These are phyloP conservation scores for Rhizoglyphus robini DNA, from an alignment of 1,140 invertebrate genomes.

Conservation along the genomic window DNA sequence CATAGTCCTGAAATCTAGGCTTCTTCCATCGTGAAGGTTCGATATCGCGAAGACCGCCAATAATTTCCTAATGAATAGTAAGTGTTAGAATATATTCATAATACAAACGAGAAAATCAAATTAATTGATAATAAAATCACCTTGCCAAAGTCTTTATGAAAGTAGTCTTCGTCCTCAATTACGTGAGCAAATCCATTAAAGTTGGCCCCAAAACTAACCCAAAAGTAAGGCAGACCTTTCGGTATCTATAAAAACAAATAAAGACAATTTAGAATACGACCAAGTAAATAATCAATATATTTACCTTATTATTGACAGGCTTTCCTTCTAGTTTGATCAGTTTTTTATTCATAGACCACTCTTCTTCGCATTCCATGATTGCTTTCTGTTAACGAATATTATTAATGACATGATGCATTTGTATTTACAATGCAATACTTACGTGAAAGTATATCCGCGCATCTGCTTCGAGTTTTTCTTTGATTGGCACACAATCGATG, in stretches of 20 bases:
- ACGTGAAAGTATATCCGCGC: constrained; percentile 91
- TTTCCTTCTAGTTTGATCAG: constrained; percentile 48
- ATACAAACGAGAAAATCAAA: constrained; percentile 15
- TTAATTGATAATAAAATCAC: constrained; percentile 35
- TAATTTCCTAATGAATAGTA: constrained; percentile 56
- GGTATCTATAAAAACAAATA: constrained; percentile 39
- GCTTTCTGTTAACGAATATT: constrained; percentile 52
- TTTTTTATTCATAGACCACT: constrained; percentile 92
- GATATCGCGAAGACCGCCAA: constrained; percentile 82
- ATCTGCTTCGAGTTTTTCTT: constrained; percentile 59
- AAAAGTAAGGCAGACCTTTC: constrained; percentile 86
- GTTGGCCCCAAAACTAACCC: constrained; percentile 70
- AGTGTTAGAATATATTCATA: background rate
- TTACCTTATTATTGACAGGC: constrained; percentile 12
- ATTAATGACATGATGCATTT: background rate
- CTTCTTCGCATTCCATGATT: constrained; percentile 76
- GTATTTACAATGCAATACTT: constrained; percentile 21
- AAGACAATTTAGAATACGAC: no score
- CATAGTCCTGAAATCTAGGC: constrained; percentile 53
- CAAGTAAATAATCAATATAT: background rate
- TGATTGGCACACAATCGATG: constrained; percentile 76
- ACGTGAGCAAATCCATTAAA: constrained; percentile 85
- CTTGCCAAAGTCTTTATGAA: constrained; percentile 79
- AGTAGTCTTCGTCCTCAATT: constrained; percentile 79
- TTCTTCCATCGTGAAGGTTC: constrained; percentile 71